Evolutionary conservation across 92 coral and sea anemone species (phyloP).

Genomic region (Porites evermanni): DNA sequence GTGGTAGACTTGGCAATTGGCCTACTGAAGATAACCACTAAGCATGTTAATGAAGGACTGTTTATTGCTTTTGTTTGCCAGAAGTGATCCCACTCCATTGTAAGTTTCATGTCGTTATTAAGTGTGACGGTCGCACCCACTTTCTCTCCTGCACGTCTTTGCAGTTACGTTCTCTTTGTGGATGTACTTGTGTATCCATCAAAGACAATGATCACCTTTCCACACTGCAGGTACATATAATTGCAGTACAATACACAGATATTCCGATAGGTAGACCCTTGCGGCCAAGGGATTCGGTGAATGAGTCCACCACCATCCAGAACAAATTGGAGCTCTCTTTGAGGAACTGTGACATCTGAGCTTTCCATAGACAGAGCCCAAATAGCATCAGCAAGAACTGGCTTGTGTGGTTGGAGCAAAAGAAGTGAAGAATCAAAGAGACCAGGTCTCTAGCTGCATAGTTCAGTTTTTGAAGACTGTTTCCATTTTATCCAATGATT

Average conservation of each 20-base stretch:
- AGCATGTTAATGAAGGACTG: neutral
- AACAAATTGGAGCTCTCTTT: slow-evolving; percentile 35
- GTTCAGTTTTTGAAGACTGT: slow-evolving; percentile 40
- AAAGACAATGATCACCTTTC: neutral
- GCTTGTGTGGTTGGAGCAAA: slow-evolving; percentile 30
- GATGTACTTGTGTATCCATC: neutral
- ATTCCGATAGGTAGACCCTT: neutral
- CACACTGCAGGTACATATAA: neutral
- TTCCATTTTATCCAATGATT: neutral
- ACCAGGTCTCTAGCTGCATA: slow-evolving; percentile 48
- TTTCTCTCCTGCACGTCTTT: slow-evolving; percentile 43
- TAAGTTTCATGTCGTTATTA: slow-evolving; percentile 31
- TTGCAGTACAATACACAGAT: neutral
- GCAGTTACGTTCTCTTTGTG: slow-evolving; percentile 43
- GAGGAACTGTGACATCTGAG: slow-evolving; percentile 30
- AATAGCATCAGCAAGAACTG: slow-evolving; percentile 40
- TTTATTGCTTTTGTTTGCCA: slow-evolving; percentile 52
- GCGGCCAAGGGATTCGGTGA: slow-evolving; percentile 42
- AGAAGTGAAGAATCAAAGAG: slow-evolving; percentile 47
- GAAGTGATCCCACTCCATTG: slow-evolving; percentile 56
- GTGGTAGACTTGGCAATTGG: too few species aligned
- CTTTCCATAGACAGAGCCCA: slow-evolving; percentile 31
- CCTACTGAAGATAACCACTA: too few species aligned
- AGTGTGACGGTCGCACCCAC: slow-evolving; percentile 42
- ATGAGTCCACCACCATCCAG: slow-evolving; percentile 60